Evolutionary conservation across 92 coral and sea anemone genomes (phyloP).

Genomic region (Zoanthus sociatus): DNA sequence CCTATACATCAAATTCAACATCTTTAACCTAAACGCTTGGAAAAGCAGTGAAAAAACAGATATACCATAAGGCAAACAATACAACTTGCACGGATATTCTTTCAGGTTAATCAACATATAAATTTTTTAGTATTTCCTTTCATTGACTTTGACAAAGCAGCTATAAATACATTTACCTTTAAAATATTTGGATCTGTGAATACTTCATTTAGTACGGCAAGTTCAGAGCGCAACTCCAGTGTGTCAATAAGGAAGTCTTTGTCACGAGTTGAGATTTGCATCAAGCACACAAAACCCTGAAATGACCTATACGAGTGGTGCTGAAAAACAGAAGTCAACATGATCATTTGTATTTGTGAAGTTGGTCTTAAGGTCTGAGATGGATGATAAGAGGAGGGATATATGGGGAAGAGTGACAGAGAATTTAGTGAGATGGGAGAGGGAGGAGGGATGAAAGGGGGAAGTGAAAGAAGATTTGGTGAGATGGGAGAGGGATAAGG

Average conservation of each 20-base stretch:
- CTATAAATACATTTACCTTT: conserved; percentile 52
- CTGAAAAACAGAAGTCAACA: conserved; percentile 22
- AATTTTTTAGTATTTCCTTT: background rate
- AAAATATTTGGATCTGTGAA: conserved; percentile 88
- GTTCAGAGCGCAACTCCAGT: conserved; percentile 84
- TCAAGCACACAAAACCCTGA: conserved; percentile 92
- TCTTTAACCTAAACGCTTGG: background rate
- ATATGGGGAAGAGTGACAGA: too few relatives aligned
- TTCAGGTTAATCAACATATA: too few relatives aligned
- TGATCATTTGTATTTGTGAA: too few relatives aligned
- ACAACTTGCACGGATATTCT: too few relatives aligned
- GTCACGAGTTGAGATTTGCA: conserved; percentile 95
- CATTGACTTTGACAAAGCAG: background rate
- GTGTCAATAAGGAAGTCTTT: conserved; percentile 89
- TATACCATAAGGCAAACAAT: background rate
- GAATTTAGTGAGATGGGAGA: too few relatives aligned
- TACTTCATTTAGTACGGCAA: conserved; percentile 79
- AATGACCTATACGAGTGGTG: conserved; percentile 95
- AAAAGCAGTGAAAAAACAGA: background rate
- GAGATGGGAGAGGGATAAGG: too few relatives aligned
- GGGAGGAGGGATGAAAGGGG: too few relatives aligned
- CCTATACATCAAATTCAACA: conserved; percentile 47
- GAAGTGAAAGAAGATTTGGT: too few relatives aligned
- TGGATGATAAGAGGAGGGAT: too few relatives aligned
- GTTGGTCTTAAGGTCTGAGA: too few relatives aligned